Base-by-base conservation (phyloP, 2,113 vertebrate species). In the Anhinga anhinga region DNA sequence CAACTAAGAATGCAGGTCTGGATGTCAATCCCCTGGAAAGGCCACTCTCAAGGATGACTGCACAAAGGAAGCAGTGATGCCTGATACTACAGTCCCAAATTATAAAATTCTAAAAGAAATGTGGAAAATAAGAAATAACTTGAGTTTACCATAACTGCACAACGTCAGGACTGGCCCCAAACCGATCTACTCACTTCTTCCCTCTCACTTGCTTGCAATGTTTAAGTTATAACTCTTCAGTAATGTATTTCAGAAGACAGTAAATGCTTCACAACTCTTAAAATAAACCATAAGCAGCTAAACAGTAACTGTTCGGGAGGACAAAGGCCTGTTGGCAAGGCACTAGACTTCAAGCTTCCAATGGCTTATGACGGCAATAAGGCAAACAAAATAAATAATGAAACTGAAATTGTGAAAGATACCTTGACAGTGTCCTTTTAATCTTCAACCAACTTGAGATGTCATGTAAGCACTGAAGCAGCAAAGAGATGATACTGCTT, bases 401-500 rank as follows among this genome's bases (percentile, higher is more conserved):
- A 91, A 85, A 88, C 55, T 40, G 20, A 71, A 96, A 71, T 32
- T 29, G 63, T 67, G 42, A 86, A 95, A 86, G 82, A 93, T 90
- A 94, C 62, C 78, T 95, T 94, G 85, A 86, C 52, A 66, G 40
- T 15, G 72, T 90, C 92, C 89, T 95, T 95, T 89, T 70, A 93
- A 94, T 93, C 90, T 94, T 91, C 84, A 95, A 85, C 69, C 94
- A 96, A 69, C 86, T 53, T 76, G 61, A 96, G 76, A 86, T 79
- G 59, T 88, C 91, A 96, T 7, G 19, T 62, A 90, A 94, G 95
- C 86, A 96, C 63, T 88, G 81, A 96, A 94, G 86, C 85, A 94
- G 90, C 71, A 76, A 65, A 85, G 90, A 95, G 52, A 89, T 56
- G 56, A 88, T 84, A 76, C 61, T 94, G 82, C 95, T 95, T 94